Conservation (phyloP, 2,113 vertebrate genomes). For the Diadophis punctatus region DNA sequence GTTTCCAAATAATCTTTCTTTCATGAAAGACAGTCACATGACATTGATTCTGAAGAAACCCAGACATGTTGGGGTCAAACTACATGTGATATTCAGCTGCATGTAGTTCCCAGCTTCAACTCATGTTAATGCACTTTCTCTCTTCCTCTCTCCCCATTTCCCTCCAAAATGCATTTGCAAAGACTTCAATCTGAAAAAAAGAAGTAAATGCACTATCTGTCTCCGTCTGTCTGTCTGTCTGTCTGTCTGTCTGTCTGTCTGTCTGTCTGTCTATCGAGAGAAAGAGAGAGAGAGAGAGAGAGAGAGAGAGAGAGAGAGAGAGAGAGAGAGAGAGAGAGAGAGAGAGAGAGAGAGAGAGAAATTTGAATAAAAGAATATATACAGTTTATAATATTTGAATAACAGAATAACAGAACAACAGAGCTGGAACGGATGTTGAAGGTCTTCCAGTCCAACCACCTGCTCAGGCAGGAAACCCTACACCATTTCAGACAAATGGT, state of each 20-base stretch:
- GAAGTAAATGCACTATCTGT: neutral
- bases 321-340: too few relatives aligned
- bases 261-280: too few relatives aligned
- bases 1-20: slow-evolving; percentile 48
- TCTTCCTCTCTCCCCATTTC: neutral
- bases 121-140: neutral
- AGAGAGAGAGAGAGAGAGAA: too few relatives aligned
- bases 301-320: too few relatives aligned
- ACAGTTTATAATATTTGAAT: too few relatives aligned
- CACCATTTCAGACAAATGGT: neutral
- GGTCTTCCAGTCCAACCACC: neutral
- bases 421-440: too few relatives aligned
- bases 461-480: neutral
- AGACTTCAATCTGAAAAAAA: neutral
- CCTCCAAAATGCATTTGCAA: neutral
- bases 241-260: too few relatives aligned
- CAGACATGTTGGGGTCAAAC: slow-evolving; percentile 22
- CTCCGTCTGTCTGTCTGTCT: too few relatives aligned
- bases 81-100: neutral
- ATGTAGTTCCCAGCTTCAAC: neutral
- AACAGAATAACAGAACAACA: neutral
- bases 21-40: slow-evolving; percentile 49
- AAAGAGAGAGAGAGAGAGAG: too few relatives aligned
- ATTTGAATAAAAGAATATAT: too few relatives aligned
- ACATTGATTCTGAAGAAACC: slow-evolving; percentile 63